Evolutionary conservation across 1,140 invertebrate species (phyloP).

Genomic region (Drosophila bipectinata): DNA sequence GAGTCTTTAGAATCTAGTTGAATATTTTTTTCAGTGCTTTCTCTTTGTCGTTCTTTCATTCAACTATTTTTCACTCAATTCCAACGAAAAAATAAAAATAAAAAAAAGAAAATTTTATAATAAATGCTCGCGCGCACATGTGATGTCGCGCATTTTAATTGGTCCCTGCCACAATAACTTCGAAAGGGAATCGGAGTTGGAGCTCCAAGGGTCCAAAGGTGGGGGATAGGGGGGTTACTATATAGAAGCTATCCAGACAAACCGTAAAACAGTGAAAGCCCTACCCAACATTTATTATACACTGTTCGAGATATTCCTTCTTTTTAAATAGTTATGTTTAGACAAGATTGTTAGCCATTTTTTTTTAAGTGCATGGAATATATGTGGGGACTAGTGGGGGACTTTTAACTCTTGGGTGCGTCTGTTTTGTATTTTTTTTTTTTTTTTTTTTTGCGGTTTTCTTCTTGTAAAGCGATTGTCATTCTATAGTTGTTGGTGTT

Average conservation of each 20-base stretch:
- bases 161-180: conserved; percentile 47
- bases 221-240: no score
- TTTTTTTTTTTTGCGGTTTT: conserved; percentile 52
- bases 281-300: conserved; percentile 1
- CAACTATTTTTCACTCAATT: conserved; percentile 80
- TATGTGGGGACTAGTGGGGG: neutral
- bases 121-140: conserved; percentile 77
- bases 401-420: conserved; percentile 44
- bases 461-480: conserved; percentile 67
- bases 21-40: conserved; percentile 8
- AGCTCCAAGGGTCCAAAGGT: no score
- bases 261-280: neutral
- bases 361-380: neutral
- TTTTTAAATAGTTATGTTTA: no score
- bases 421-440: conserved; percentile 18
- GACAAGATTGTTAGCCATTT: neutral
- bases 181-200: conserved; percentile 3
- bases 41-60: conserved; percentile 37
- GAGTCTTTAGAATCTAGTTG: no score
- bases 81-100: conserved; percentile 56
- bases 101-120: conserved; percentile 49
- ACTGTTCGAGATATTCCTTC: neutral
- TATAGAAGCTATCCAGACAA: conserved; percentile 15
- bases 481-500: conserved; percentile 35
- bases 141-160: conserved; percentile 81